These are phyloP conservation scores for Zoanthus solanderi DNA, from an alignment of 92 coral and sea anemone species.

Conservation along the genomic window DNA sequence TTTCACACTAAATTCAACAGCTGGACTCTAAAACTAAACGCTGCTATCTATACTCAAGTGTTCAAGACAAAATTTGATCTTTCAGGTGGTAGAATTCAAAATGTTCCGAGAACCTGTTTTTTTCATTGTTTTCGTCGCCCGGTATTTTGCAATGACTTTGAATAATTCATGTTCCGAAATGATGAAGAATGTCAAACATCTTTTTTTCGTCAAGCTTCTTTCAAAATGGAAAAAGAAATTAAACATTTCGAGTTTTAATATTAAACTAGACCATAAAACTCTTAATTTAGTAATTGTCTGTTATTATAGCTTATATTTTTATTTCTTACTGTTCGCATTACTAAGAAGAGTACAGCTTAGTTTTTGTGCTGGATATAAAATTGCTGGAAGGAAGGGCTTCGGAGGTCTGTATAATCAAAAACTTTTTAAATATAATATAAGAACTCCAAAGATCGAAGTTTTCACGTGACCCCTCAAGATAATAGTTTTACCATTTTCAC, in stretches of 20 bases:
- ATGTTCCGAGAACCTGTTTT: slow-evolving; percentile 37
- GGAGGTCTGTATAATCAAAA: too few relatives aligned
- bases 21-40: neutral
- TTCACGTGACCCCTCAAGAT: too few relatives aligned
- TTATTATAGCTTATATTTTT: too few relatives aligned
- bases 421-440: too few relatives aligned
- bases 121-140: slow-evolving; percentile 38
- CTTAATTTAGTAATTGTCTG: too few relatives aligned
- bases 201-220: neutral
- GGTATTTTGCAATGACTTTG: slow-evolving; percentile 25
- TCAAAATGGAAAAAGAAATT: neutral
- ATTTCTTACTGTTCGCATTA: too few relatives aligned
- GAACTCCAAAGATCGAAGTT: too few relatives aligned
- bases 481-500: neutral
- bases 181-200: slow-evolving; percentile 25
- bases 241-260: neutral
- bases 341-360: too few relatives aligned
- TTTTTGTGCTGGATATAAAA: too few relatives aligned
- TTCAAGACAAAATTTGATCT: slow-evolving; percentile 42
- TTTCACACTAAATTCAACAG: neutral
- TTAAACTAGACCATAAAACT: neutral
- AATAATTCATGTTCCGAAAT: slow-evolving; percentile 27
- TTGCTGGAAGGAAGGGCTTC: too few relatives aligned
- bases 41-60: neutral
- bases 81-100: slow-evolving; percentile 59